A percentile compares a stretch with the other conserved stretches of the same genome.
Conservation (phyloP, 2,797 vertebrate genomes). For the Phaenicophaeus curvirostris region DNA sequence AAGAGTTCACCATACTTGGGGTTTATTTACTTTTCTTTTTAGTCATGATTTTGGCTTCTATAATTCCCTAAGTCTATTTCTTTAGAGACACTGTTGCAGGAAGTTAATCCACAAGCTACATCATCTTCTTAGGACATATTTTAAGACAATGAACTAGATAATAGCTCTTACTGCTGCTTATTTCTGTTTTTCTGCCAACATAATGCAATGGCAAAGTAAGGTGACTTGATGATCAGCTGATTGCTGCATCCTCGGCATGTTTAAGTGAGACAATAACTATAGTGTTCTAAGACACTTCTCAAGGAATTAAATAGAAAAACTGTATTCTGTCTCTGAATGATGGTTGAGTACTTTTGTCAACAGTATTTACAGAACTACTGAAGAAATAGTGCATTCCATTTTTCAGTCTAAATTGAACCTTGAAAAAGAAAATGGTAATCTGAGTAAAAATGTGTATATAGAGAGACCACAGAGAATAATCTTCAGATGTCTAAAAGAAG, state of each 20-base stretch:
- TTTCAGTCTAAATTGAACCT: neutral
- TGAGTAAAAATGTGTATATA: neutral
- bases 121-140: neutral
- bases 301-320: neutral
- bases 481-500: neutral
- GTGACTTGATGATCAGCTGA: neutral
- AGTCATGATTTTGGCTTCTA: neutral
- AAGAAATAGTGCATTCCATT: neutral
- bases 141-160: neutral
- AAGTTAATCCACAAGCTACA: neutral
- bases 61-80: neutral
- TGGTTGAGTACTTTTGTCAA: neutral
- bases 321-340: neutral
- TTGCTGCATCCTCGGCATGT: neutral
- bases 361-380: neutral
- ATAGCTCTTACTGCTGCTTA: neutral
- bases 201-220: neutral
- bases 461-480: neutral
- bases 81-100: rapidly evolving
- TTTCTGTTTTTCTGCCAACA: neutral
- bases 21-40: neutral
- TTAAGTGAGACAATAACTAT: neutral
- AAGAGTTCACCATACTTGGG: neutral
- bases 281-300: neutral
- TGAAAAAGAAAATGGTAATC: neutral